A percentile compares a stretch with the other conserved stretches of the same genome.
Evolutionary conservation across 2,113 vertebrate genomes (phyloP).

Genomic region (Epinephelus fuscoguttatus): DNA sequence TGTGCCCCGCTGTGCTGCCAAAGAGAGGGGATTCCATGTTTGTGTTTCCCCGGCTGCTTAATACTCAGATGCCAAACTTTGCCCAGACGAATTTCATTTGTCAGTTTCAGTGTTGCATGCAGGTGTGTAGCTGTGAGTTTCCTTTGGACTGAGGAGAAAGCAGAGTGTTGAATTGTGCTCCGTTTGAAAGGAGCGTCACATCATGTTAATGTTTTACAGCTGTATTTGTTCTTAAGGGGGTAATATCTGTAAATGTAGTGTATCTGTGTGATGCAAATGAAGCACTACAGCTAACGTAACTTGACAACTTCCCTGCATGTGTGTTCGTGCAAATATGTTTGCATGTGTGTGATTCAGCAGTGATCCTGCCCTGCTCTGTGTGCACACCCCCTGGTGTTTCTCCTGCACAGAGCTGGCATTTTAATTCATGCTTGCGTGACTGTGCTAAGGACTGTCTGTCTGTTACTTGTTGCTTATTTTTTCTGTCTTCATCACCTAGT

Average conservation of each 20-base stretch:
- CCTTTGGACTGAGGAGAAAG: neutral
- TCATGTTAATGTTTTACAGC: slow-evolving; percentile 16
- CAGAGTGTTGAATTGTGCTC: neutral
- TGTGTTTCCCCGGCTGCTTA: slow-evolving; percentile 30
- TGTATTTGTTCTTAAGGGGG: slow-evolving; percentile 35
- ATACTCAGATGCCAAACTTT: slow-evolving; percentile 27
- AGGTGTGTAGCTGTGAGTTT: neutral
- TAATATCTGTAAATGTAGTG: slow-evolving; percentile 31
- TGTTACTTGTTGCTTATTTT: slow-evolving; percentile 40
- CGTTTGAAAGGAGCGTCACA: slow-evolving; percentile 37
- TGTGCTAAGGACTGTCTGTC: slow-evolving; percentile 39
- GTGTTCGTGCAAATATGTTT: slow-evolving; percentile 34
- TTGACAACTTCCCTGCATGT: slow-evolving; percentile 53
- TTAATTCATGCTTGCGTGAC: slow-evolving; percentile 62
- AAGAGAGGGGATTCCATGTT: slow-evolving; percentile 4
- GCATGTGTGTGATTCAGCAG: slow-evolving; percentile 50
- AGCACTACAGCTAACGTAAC: slow-evolving; percentile 27
- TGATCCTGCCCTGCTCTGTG: slow-evolving; percentile 12
- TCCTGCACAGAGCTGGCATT: slow-evolving; percentile 59
- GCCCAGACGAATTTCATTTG: slow-evolving; percentile 42
- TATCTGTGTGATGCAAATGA: slow-evolving; percentile 42
- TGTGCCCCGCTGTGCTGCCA: slow-evolving; percentile 61
- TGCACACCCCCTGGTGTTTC: slow-evolving; percentile 57
- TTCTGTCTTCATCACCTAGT: slow-evolving; percentile 8
- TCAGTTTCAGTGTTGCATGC: slow-evolving; percentile 27